Conservation (phyloP, 2,888 invertebrate genomes). For the Zaprionus lineosus region DNA sequence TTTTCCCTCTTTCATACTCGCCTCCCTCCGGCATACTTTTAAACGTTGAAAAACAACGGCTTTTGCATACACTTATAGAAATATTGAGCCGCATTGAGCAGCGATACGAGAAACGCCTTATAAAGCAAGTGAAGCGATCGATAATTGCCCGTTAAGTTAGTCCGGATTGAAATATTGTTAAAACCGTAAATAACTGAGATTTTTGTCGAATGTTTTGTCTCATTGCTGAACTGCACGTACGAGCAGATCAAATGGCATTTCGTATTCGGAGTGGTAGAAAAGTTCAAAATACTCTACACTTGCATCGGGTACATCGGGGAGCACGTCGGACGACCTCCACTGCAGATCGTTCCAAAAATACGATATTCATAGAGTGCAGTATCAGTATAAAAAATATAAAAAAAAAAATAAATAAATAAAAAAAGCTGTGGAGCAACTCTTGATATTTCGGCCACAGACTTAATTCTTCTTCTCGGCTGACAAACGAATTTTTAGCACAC, state of each 20-base stretch:
- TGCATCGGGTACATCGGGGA: not conserved
- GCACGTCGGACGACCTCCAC: conserved; percentile 52
- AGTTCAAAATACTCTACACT: conserved; percentile 1
- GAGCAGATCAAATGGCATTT: not conserved
- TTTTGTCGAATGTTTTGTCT: not conserved
- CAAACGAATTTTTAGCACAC: conserved; percentile 66
- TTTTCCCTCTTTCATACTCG: not conserved
- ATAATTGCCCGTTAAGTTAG: conserved; percentile 42
- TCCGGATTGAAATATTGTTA: conserved; percentile 23
- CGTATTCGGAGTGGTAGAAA: too few relatives aligned
- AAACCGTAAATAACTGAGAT: conserved; percentile 14
- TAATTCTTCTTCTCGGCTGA: conserved; percentile 40
- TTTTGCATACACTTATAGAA: conserved; percentile 21
- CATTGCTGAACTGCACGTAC: too few relatives aligned
- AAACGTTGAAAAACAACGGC: conserved; percentile 6
- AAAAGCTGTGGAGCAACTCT: too few relatives aligned
- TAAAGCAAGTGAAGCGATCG: conserved; percentile 33
- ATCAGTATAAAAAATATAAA: conserved; percentile 7
- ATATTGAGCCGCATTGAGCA: conserved; percentile 8
- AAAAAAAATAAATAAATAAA: conserved; percentile 20
- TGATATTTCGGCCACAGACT: too few relatives aligned
- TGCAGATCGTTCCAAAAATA: conserved; percentile 32
- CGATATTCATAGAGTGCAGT: conserved; percentile 16
- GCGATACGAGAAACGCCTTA: conserved; percentile 22
- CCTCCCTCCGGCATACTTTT: too few relatives aligned